Evolutionary conservation across 1,140 invertebrate species (phyloP).

Genomic region (Drosophila ficusphila): DNA sequence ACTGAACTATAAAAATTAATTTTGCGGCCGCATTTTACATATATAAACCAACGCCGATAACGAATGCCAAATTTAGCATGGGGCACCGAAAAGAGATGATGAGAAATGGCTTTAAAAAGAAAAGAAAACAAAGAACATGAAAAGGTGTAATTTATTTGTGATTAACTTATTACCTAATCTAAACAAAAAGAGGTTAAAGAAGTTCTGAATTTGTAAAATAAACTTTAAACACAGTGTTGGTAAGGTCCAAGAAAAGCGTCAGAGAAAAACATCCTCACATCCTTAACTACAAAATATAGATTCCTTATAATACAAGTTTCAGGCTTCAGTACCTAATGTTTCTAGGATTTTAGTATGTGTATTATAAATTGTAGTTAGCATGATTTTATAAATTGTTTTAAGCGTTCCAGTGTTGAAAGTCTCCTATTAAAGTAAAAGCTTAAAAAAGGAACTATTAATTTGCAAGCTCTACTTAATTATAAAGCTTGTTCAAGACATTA

Average conservation of each 20-base stretch:
- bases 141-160: neutral
- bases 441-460: neutral
- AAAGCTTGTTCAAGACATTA: conserved; percentile 1
- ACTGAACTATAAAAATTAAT: conserved; percentile 69
- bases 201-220: neutral
- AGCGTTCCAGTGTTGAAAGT: neutral
- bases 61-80: conserved; percentile 16
- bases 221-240: neutral
- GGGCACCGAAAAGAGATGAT: neutral
- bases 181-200: no score
- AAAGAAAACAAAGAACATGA: neutral
- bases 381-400: neutral
- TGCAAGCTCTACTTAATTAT: neutral
- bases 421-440: neutral
- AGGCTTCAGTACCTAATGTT: no score
- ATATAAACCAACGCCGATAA: conserved; percentile 27
- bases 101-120: neutral
- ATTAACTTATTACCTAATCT: no score
- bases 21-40: conserved; percentile 46
- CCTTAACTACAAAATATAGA: no score
- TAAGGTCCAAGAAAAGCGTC: neutral
- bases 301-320: no score
- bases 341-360: no score
- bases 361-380: neutral
- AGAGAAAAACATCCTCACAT: no score